phyloP scores from a whole-genome alignment of 2,113 vertebrate genomes.

The Oncorhynchus masou region DNA sequence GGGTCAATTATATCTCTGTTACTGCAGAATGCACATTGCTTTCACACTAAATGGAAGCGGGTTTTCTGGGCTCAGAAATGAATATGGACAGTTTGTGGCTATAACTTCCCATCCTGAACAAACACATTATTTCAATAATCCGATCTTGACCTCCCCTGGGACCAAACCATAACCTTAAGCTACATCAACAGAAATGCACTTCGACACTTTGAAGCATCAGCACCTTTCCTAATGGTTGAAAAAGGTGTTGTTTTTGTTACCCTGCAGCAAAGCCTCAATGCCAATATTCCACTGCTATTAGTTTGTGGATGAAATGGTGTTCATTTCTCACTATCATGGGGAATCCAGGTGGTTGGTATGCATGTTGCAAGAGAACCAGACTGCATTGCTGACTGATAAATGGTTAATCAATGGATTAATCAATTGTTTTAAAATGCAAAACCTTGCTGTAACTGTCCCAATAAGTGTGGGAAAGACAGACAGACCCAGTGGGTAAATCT shows the following conservation, averaged over 20 bases:
- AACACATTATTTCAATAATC: slow-evolving; percentile 65
- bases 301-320: slow-evolving; percentile 1
- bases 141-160: slow-evolving; percentile 66
- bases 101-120: slow-evolving; percentile 61
- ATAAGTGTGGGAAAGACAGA: slow-evolving; percentile 31
- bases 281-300: slow-evolving; percentile 38
- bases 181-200: slow-evolving; percentile 64
- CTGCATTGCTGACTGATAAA: neutral
- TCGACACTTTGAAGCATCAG: slow-evolving; percentile 74
- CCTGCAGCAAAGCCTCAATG: slow-evolving; percentile 44
- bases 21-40: slow-evolving; percentile 63
- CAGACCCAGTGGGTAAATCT: neutral
- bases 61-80: slow-evolving; percentile 35
- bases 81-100: slow-evolving; percentile 41
- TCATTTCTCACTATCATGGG: slow-evolving; percentile 29
- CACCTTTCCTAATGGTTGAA: slow-evolving; percentile 55
- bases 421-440: no score
- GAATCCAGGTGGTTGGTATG: neutral
- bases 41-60: slow-evolving; percentile 33
- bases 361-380: neutral
- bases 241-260: slow-evolving; percentile 60
- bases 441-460: neutral
- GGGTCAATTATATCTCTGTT: slow-evolving; percentile 72
- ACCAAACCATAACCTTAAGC: slow-evolving; percentile 68
- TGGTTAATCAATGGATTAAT: no score